Conservation (phyloP, 1,140 invertebrate genomes). For the Dufourea novaeangliae region DNA sequence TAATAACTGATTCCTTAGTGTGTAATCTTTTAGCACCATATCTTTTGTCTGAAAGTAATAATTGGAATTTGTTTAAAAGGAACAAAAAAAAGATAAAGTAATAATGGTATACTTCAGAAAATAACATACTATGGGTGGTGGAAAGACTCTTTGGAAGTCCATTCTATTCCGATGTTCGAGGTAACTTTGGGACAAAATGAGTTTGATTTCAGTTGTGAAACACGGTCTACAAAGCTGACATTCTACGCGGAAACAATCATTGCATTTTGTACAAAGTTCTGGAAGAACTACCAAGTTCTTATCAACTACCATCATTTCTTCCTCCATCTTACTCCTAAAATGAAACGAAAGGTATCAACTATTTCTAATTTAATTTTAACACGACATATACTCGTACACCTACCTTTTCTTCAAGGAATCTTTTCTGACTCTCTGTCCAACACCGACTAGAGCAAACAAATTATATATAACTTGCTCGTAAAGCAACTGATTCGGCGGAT, state of each 20-base stretch:
- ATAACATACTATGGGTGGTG: constrained; percentile 87
- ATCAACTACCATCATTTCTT: constrained; percentile 88
- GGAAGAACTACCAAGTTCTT: constrained; percentile 91
- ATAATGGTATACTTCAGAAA: constrained; percentile 10
- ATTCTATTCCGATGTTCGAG: constrained; percentile 90
- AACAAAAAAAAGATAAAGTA: constrained; percentile 28
- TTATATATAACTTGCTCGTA: constrained; percentile 97
- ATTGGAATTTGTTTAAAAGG: constrained; percentile 52
- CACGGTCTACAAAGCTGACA: constrained; percentile 92
- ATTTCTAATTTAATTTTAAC: constrained; percentile 5
- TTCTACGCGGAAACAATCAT: constrained; percentile 85
- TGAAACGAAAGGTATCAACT: constrained; percentile 24
- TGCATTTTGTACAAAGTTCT: constrained; percentile 86
- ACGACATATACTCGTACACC: constrained; percentile 26
- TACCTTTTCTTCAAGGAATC: constrained; percentile 77
- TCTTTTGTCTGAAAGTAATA: constrained; percentile 77
- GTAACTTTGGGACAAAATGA: constrained; percentile 86
- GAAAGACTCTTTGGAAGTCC: constrained; percentile 91
- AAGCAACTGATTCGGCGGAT: constrained; percentile 91
- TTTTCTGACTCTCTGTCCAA: constrained; percentile 83
- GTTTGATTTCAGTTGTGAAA: constrained; percentile 84
- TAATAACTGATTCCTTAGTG: constrained; percentile 86
- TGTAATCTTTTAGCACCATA: constrained; percentile 81
- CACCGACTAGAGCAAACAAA: constrained; percentile 90
- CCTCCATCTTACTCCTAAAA: constrained; percentile 78